phyloP scores from a whole-genome alignment of 1,140 invertebrate genomes.

The Sminthurides bifidus region DNA sequence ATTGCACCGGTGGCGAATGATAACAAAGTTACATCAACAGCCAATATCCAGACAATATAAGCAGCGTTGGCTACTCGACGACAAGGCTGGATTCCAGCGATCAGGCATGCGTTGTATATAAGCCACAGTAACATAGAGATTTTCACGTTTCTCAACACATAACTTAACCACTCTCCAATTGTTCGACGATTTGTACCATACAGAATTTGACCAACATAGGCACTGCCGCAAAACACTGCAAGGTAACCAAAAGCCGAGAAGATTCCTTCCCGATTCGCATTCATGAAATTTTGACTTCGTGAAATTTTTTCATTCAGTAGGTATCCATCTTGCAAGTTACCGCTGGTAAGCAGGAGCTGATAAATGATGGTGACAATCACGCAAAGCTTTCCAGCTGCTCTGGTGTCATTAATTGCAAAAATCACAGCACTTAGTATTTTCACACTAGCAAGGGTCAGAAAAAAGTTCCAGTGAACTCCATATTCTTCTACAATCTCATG shows the following conservation, averaged over 20 bases:
- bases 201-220: constrained; percentile 53
- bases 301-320: constrained; percentile 48
- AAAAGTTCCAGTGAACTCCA: constrained; percentile 95
- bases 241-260: constrained; percentile 71
- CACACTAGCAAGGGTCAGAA: constrained; percentile 73
- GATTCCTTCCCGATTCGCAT: constrained; percentile 81
- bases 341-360: constrained; percentile 49
- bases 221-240: constrained; percentile 62
- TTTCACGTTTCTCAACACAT: constrained; percentile 36
- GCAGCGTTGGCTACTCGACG: constrained; percentile 62
- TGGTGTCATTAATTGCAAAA: constrained; percentile 40
- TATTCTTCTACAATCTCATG: constrained; percentile 81
- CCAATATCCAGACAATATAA: constrained; percentile 61
- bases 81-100: constrained; percentile 45
- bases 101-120: constrained; percentile 39
- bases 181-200: constrained; percentile 33
- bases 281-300: constrained; percentile 48
- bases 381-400: constrained; percentile 41
- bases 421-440: constrained; percentile 57
- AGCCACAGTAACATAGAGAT: constrained; percentile 40
- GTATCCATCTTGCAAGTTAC: constrained; percentile 43
- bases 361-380: constrained; percentile 50
- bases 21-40: constrained; percentile 30
- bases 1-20: constrained; percentile 10
- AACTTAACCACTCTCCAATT: constrained; percentile 35